These are phyloP conservation scores for Campaea margaritaria DNA, from an alignment of 2,888 invertebrate genomes.

Conservation along the genomic window DNA sequence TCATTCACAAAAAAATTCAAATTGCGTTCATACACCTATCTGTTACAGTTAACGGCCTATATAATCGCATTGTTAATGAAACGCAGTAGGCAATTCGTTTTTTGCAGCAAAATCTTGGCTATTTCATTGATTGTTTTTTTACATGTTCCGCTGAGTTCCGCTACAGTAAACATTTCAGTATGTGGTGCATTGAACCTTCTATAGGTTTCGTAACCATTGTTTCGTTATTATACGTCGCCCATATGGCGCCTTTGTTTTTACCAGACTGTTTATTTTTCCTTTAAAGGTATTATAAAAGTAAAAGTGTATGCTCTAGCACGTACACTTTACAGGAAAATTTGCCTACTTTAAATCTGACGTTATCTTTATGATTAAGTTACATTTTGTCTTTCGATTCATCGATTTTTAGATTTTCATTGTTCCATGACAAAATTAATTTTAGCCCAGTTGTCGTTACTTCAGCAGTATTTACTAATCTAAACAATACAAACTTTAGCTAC, in stretches of 20 bases:
- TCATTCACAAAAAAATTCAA: slow-evolving; percentile 17
- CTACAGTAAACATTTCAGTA: slow-evolving; percentile 42
- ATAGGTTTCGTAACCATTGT: slow-evolving; percentile 68
- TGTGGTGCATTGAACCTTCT: slow-evolving; percentile 63
- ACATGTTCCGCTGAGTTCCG: slow-evolving; percentile 41
- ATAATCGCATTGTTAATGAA: slow-evolving; percentile 5
- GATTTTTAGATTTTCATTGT: no score
- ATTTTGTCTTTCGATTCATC: no score
- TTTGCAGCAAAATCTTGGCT: slow-evolving; percentile 43
- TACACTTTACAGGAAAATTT: neutral
- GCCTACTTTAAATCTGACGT: no score
- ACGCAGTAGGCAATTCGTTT: slow-evolving; percentile 10
- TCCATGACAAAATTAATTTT: no score
- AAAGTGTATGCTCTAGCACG: slow-evolving; percentile 10
- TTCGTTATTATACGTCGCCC: slow-evolving; percentile 48
- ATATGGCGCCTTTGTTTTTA: slow-evolving; percentile 42
- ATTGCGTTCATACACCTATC: slow-evolving; percentile 14
- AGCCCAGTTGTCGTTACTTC: no score
- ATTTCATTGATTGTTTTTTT: slow-evolving; percentile 49
- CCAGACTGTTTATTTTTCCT: slow-evolving; percentile 18
- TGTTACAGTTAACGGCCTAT: slow-evolving; percentile 20
- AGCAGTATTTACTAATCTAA: no score
- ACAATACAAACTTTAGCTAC: no score
- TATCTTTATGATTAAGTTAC: no score
- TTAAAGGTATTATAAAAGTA: slow-evolving; percentile 17